Evolutionary conservation across 2,797 vertebrate genomes (phyloP), one percentile per base, ranked within the genome.

Genomic region (Lagocephalus sceleratus): DNA sequence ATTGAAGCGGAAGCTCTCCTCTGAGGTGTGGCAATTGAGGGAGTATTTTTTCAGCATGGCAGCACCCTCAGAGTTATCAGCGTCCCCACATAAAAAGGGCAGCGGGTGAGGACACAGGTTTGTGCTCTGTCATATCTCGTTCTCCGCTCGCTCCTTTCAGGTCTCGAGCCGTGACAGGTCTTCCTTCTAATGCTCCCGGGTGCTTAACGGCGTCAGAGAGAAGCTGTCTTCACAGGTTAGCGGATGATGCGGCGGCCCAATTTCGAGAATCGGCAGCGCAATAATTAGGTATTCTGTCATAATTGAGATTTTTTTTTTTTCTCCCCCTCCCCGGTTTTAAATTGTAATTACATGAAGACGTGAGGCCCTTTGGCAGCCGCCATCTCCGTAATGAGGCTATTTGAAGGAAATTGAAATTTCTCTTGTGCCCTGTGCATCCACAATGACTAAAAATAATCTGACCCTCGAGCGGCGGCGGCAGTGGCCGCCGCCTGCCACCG

Each of bases 331-430:
- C 5, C 39, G 73, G 58, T 79, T 83, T 90, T 82, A 87, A 86
- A 82, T 85, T 84, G 79, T 90, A 91, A 90, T 91, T 89, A 87
- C 79, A 67, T 57, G 66, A 83, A 78, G 79, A 82, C 71, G 72
- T 75, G 55, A 66, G 80, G 81, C 75, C 83, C 84, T 86, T 85
- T 83, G 83, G 86, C 86, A 76, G 86, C 66, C 55, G 46, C 71
- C 68, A 54, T 79, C 73, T 65, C 67, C 49, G 71, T 88, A 89
- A 90, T 89, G 87, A 85, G 89, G 87, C 85, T 85, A 88, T 89
- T 83, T 85, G 72, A 88, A 75, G 79, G 64, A 89, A 90, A 87
- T 89, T 85, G 81, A 90, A 89, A 89, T 87, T 75, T 78, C 80
- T 83, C 62, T 56, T 72, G 67, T 73, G 61, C 78, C 83, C 72